Evolutionary conservation across 2,113 vertebrate genomes (phyloP).

Genomic region (Percina caprodes): DNA sequence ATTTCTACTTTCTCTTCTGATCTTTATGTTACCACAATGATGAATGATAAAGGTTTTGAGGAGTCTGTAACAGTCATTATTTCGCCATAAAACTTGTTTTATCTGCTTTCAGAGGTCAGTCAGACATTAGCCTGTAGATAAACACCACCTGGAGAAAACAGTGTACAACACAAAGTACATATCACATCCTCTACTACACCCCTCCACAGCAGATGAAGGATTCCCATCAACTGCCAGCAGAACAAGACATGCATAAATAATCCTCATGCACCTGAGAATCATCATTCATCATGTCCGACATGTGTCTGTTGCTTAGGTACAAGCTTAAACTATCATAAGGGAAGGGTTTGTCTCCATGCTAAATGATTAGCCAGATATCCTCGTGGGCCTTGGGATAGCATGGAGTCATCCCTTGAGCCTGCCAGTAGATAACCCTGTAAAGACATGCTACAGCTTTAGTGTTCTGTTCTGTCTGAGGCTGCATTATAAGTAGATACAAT

Average conservation of each 20-base stretch:
- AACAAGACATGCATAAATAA: conserved; percentile 26
- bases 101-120: not conserved
- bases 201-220: not conserved
- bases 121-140: not conserved
- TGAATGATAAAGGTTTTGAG: not conserved
- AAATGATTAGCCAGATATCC: conserved; percentile 44
- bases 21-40: not conserved
- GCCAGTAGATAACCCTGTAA: conserved; percentile 13
- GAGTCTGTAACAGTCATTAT: not conserved
- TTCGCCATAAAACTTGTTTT: not conserved
- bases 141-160: not conserved
- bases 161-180: not conserved
- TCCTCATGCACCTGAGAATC: not conserved
- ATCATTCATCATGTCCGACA: not conserved
- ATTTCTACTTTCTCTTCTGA: not conserved
- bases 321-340: conserved; percentile 29
- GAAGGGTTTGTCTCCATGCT: conserved; percentile 22
- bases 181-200: not conserved
- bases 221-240: not conserved
- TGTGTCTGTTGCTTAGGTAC: conserved; percentile 26
- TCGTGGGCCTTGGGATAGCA: conserved; percentile 15
- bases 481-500: not conserved
- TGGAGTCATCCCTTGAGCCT: conserved; percentile 5
- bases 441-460: not conserved
- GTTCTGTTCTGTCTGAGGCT: not conserved